A percentile compares a stretch with the other conserved stretches of the same genome.
phyloP scores from a whole-genome alignment of 1,140 invertebrate genomes.

The Colletes latitarsis region DNA sequence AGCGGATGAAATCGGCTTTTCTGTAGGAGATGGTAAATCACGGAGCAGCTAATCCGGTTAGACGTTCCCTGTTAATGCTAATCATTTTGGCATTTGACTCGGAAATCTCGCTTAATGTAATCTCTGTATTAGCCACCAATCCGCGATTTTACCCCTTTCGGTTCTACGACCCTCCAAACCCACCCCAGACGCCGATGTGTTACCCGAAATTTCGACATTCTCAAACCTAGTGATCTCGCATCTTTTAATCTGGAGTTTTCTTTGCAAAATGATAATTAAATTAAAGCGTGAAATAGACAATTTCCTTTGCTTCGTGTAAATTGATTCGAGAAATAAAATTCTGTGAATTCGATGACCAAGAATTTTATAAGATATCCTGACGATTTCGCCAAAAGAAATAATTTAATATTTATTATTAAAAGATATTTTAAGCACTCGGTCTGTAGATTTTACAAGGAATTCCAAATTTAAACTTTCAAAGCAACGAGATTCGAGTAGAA shows the following conservation, averaged over 20 bases:
- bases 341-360: too few relatives aligned
- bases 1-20: conserved; percentile 10
- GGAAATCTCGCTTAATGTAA: conserved; percentile 60
- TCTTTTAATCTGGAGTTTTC: background rate
- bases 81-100: conserved; percentile 52
- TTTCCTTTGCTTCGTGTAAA: too few relatives aligned
- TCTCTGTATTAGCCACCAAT: conserved; percentile 50
- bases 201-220: too few relatives aligned
- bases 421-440: too few relatives aligned
- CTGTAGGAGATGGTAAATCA: conserved; percentile 20
- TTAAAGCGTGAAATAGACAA: too few relatives aligned
- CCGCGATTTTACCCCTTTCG: conserved; percentile 9
- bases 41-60: conserved; percentile 26
- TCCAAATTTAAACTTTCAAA: too few relatives aligned
- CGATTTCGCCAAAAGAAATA: background rate
- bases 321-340: too few relatives aligned
- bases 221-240: background rate
- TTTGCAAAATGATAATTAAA: background rate
- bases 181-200: background rate
- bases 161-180: background rate
- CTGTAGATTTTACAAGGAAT: too few relatives aligned
- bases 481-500: background rate
- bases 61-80: conserved; percentile 41
- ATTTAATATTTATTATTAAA: too few relatives aligned
- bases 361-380: too few relatives aligned